Conservation (phyloP, 1,140 invertebrate species). For the Drosophila pachea region DNA sequence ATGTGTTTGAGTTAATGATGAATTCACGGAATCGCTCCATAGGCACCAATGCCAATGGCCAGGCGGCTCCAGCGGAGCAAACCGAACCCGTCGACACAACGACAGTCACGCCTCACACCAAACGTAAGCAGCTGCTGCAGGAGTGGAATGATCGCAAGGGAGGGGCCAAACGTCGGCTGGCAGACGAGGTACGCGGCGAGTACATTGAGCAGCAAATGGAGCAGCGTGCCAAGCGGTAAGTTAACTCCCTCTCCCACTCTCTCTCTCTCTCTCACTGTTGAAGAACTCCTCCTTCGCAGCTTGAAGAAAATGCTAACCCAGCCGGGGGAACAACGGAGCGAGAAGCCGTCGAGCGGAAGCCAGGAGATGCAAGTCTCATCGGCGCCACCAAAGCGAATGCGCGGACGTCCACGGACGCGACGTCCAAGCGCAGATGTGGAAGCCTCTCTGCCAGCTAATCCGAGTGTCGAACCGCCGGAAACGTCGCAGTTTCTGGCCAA, state of each 20-base stretch:
- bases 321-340: neutral
- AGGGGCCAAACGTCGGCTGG: slow-evolving; percentile 80
- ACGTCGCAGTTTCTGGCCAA: slow-evolving; percentile 66
- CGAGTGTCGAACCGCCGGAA: slow-evolving; percentile 21
- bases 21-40: slow-evolving; percentile 82
- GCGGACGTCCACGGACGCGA: slow-evolving; percentile 47
- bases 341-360: neutral
- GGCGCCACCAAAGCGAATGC: slow-evolving; percentile 41
- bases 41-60: slow-evolving; percentile 82
- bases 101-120: slow-evolving; percentile 78
- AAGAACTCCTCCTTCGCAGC: slow-evolving; percentile 29
- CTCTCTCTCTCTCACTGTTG: too few relatives aligned
- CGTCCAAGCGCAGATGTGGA: slow-evolving; percentile 42
- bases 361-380: slow-evolving; percentile 12
- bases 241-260: too few relatives aligned
- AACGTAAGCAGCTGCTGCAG: slow-evolving; percentile 80
- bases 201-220: slow-evolving; percentile 80
- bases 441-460: neutral
- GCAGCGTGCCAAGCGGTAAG: slow-evolving; percentile 80
- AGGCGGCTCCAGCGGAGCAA: slow-evolving; percentile 42
- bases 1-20: slow-evolving; percentile 84
- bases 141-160: slow-evolving; percentile 82
- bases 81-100: slow-evolving; percentile 27
- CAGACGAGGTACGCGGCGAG: slow-evolving; percentile 80
- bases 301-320: slow-evolving; percentile 73